These are phyloP conservation scores for Molossus molossus DNA, from an alignment of 2,797 vertebrate genomes.

Conservation along the genomic window DNA sequence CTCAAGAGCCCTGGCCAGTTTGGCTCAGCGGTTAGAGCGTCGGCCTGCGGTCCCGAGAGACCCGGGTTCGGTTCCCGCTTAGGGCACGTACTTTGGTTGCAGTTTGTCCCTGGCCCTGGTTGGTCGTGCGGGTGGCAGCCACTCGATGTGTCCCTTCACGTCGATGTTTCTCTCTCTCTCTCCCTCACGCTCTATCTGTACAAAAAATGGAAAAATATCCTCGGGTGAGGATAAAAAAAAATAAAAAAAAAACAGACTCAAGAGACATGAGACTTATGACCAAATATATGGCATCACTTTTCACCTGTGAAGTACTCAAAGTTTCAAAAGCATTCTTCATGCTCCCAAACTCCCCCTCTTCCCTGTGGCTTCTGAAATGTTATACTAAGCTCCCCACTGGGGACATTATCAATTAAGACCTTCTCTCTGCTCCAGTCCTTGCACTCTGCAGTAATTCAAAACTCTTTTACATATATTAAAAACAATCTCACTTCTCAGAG, in stretches of 20 bases:
- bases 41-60: too few relatives aligned
- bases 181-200: too few relatives aligned
- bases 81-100: too few relatives aligned
- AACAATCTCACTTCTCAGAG: slow-evolving; percentile 67
- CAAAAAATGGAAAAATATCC: too few relatives aligned
- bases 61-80: too few relatives aligned
- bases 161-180: too few relatives aligned
- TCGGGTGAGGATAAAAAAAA: too few relatives aligned
- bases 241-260: slow-evolving; percentile 39
- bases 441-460: slow-evolving; percentile 54
- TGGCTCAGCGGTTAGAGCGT: too few relatives aligned
- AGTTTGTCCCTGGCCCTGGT: too few relatives aligned
- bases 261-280: background rate
- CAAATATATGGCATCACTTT: slow-evolving; percentile 68
- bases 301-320: slow-evolving; percentile 38
- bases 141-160: too few relatives aligned
- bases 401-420: slow-evolving; percentile 71
- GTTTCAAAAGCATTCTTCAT: slow-evolving; percentile 63
- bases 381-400: slow-evolving; percentile 43
- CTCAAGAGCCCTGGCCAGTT: too few relatives aligned
- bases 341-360: background rate
- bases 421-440: slow-evolving; percentile 66
- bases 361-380: slow-evolving; percentile 53
- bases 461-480: slow-evolving; percentile 66
- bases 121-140: too few relatives aligned